Percentiles rank a stretch among this genome's conserved stretches.
Evolutionary conservation across 2,113 vertebrate species (phyloP).

Genomic region (Phoenicopterus ruber): DNA sequence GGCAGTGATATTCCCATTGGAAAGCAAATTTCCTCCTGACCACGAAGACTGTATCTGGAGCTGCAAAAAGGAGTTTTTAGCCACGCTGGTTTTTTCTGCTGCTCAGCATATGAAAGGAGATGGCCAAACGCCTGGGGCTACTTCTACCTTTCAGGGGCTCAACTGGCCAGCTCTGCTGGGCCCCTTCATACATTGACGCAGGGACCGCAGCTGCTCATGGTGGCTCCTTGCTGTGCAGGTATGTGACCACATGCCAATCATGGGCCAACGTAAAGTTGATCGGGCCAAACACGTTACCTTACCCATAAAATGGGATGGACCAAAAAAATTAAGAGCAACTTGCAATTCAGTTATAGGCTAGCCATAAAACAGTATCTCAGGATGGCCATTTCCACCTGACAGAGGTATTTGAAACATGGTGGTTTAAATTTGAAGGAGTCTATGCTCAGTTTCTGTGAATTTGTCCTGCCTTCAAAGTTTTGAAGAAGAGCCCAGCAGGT

Average conservation of each 20-base stretch:
- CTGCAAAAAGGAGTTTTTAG: neutral
- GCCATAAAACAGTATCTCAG: neutral
- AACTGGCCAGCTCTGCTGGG: neutral
- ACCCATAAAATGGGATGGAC: neutral
- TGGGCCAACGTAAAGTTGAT: neutral
- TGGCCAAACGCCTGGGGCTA: neutral
- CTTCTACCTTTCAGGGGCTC: neutral
- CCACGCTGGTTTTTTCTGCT: rapidly evolving
- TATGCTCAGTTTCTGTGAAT: neutral
- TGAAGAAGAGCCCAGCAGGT: neutral
- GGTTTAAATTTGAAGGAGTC: neutral
- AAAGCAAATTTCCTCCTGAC: neutral
- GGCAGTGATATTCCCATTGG: neutral
- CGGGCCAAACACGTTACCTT: rapidly evolving
- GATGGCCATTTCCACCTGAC: neutral
- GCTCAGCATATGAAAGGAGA: neutral
- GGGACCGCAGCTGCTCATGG: neutral
- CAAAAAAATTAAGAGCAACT: neutral
- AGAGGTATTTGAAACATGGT: rapidly evolving
- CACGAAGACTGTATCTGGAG: neutral
- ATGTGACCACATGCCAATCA: neutral
- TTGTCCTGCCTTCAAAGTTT: neutral
- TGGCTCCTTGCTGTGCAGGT: neutral
- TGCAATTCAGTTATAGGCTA: neutral
- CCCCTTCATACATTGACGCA: neutral